Conservation (phyloP, 2,888 invertebrate genomes). For the Philaethria dido region DNA sequence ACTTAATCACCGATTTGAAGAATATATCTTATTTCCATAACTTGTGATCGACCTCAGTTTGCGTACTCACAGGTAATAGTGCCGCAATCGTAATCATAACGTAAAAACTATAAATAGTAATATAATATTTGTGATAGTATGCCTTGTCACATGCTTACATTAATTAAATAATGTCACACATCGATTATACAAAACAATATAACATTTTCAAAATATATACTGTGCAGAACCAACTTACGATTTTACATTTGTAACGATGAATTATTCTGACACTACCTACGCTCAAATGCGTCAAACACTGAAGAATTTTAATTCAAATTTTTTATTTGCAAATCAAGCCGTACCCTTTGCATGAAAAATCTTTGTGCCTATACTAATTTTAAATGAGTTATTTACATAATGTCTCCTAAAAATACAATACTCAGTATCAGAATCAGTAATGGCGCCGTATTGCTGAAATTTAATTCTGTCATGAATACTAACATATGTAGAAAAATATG, state of each 20-base stretch:
- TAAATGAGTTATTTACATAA: constrained; percentile 49
- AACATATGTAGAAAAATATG: no score
- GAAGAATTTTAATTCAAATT: constrained; percentile 52
- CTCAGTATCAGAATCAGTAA: constrained; percentile 21
- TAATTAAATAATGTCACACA: neutral
- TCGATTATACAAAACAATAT: neutral
- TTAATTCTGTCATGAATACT: neutral
- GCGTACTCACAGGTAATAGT: neutral
- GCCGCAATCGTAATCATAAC: neutral
- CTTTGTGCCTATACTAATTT: constrained; percentile 50
- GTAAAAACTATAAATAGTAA: no score
- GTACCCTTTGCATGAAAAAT: constrained; percentile 53
- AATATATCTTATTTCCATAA: no score
- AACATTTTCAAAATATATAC: neutral
- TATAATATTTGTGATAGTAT: no score
- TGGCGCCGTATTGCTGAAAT: neutral
- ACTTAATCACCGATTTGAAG: no score
- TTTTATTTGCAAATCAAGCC: constrained; percentile 54
- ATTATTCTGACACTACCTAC: constrained; percentile 40
- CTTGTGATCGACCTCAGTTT: neutral
- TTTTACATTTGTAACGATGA: constrained; percentile 24
- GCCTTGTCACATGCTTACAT: no score
- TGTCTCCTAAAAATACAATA: constrained; percentile 43
- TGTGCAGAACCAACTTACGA: constrained; percentile 2
- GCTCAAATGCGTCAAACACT: constrained; percentile 53